phyloP scores from a whole-genome alignment of 2,113 vertebrate species.

The Guaruba guarouba region DNA sequence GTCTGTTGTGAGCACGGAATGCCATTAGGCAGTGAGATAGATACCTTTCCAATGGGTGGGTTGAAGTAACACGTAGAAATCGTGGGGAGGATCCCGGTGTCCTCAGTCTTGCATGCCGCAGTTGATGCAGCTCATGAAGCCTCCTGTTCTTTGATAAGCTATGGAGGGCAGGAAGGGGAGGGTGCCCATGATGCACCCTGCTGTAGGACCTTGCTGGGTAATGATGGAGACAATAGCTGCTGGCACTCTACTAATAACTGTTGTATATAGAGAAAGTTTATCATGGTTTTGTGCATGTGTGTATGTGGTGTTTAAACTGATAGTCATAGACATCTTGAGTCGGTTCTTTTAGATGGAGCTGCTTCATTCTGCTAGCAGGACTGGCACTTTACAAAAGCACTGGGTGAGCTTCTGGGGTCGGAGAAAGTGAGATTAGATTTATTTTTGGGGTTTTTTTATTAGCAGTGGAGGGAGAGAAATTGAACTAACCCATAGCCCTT shows the following conservation, averaged over 20 bases:
- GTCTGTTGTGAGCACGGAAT: constrained; percentile 38
- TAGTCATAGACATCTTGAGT: accelerated
- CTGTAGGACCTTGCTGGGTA: accelerated
- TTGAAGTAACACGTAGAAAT: background rate
- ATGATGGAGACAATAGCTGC: background rate
- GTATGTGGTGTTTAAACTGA: no score
- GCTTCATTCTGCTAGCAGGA: background rate
- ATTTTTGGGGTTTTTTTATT: background rate
- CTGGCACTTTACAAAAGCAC: background rate
- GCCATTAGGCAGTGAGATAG: background rate
- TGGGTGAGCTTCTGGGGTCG: background rate
- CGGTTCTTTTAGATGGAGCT: background rate
- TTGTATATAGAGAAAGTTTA: background rate
- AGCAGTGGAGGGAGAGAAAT: background rate
- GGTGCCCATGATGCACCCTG: accelerated
- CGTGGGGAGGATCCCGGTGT: accelerated
- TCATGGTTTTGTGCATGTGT: no score
- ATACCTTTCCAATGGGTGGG: background rate
- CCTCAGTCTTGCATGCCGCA: background rate
- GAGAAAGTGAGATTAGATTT: background rate
- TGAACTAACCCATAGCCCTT: background rate
- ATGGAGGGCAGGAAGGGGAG: background rate
- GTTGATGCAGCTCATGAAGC: background rate
- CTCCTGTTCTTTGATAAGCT: background rate
- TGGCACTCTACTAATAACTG: no score